phyloP scores from a whole-genome alignment of 2,113 vertebrate species.

The Corythornis vintsioides region DNA sequence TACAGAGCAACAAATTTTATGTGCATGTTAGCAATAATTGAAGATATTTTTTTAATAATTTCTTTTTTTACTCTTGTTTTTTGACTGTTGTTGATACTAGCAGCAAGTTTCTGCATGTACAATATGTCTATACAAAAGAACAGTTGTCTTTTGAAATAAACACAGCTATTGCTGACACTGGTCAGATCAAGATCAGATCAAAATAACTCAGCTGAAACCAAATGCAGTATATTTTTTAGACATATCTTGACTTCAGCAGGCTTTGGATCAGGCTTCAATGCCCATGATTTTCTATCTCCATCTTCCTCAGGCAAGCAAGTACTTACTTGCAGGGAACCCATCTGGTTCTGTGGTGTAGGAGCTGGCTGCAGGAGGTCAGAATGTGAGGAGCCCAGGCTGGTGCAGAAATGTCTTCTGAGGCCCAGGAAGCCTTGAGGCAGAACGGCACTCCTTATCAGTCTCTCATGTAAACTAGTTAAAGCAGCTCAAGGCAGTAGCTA shows the following conservation, averaged over 20 bases:
- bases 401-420: neutral
- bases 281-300: neutral
- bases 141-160: neutral
- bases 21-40: neutral
- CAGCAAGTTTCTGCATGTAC: neutral
- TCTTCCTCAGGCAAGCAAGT: neutral
- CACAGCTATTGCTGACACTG: neutral
- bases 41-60: accelerated
- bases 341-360: neutral
- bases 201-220: neutral
- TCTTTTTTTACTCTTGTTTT: neutral
- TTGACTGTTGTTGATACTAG: neutral
- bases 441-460: neutral
- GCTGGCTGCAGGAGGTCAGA: neutral
- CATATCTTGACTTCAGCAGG: neutral
- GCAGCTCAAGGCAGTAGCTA: neutral
- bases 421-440: neutral
- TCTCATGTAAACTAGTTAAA: neutral
- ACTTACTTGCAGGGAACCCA: neutral
- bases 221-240: neutral
- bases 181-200: accelerated
- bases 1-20: neutral
- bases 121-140: neutral
- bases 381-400: neutral
- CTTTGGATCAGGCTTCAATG: neutral